Conservation (phyloP, 1,140 invertebrate genomes). For the Penaeus indicus region DNA sequence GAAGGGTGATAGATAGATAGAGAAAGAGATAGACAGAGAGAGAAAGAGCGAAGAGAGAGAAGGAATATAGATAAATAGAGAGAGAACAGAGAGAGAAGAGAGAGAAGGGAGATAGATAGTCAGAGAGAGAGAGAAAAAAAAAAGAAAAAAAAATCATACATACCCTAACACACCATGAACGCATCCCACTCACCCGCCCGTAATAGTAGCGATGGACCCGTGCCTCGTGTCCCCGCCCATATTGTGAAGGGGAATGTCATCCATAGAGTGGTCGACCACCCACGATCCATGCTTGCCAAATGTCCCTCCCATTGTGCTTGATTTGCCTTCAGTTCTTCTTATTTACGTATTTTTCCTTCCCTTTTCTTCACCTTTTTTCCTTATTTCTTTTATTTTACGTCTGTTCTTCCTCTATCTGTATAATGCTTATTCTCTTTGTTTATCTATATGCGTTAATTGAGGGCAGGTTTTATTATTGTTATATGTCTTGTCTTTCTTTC, state of each 20-base stretch:
- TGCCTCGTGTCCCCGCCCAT: conserved; percentile 1
- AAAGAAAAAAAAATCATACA: neutral
- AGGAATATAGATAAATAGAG: neutral
- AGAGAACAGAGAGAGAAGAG: neutral
- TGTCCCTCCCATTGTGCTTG: conserved; percentile 26
- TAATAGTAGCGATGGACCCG: conserved; percentile 28
- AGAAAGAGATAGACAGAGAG: neutral
- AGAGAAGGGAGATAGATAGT: too few species aligned
- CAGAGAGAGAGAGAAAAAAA: neutral
- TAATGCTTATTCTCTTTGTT: too few species aligned
- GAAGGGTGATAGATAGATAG: neutral
- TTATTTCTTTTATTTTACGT: neutral
- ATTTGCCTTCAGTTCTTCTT: too few species aligned
- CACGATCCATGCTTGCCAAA: conserved; percentile 41
- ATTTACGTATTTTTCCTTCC: too few species aligned
- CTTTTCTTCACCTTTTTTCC: neutral
- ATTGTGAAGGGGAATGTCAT: conserved; percentile 3
- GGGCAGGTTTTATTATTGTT: too few species aligned
- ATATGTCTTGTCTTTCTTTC: too few species aligned
- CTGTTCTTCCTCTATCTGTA: too few species aligned
- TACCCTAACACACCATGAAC: too few species aligned
- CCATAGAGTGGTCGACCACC: conserved; percentile 56
- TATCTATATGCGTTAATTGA: too few species aligned
- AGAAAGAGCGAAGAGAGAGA: too few species aligned
- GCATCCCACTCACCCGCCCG: neutral